Conservation (phyloP, 1,140 invertebrate species). For the Tetramorium simillimum region DNA sequence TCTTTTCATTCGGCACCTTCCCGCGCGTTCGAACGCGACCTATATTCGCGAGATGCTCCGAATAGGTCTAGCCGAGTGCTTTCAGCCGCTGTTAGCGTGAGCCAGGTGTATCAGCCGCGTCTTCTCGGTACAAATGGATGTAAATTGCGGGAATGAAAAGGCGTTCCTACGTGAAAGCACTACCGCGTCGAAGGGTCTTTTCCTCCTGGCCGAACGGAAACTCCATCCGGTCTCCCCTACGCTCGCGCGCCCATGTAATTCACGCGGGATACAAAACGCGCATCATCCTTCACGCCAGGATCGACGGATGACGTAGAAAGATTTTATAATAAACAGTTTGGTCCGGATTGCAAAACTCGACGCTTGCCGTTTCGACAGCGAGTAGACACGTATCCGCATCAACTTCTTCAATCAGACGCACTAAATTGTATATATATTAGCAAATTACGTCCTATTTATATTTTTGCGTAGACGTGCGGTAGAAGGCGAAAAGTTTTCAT, state of each 20-base stretch:
- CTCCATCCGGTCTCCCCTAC: constrained; percentile 12
- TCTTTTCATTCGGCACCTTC: constrained; percentile 36
- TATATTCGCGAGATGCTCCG: constrained; percentile 55
- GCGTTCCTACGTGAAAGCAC: constrained; percentile 67
- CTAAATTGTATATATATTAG: not conserved
- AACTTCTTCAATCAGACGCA: not conserved
- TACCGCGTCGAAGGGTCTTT: constrained; percentile 58
- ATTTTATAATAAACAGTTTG: constrained; percentile 38
- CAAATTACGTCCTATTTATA: not conserved
- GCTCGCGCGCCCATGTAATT: constrained; percentile 34
- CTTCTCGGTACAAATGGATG: constrained; percentile 72
- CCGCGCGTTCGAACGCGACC: constrained; percentile 55
- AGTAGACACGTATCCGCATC: not conserved
- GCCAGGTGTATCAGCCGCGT: constrained; percentile 66
- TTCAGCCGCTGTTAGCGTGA: constrained; percentile 62
- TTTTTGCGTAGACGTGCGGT: not conserved
- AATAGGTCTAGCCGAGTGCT: constrained; percentile 65
- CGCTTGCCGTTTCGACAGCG: not conserved
- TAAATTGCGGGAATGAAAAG: constrained; percentile 75
- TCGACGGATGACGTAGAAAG: constrained; percentile 1
- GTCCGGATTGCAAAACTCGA: not conserved
- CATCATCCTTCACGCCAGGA: constrained; percentile 43
- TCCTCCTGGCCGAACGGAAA: constrained; percentile 16
- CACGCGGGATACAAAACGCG: constrained; percentile 46
- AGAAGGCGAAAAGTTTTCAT: not conserved